These are phyloP conservation scores for Pyrgilauda ruficollis DNA, from an alignment of 2,113 vertebrate species.

Conservation along the genomic window DNA sequence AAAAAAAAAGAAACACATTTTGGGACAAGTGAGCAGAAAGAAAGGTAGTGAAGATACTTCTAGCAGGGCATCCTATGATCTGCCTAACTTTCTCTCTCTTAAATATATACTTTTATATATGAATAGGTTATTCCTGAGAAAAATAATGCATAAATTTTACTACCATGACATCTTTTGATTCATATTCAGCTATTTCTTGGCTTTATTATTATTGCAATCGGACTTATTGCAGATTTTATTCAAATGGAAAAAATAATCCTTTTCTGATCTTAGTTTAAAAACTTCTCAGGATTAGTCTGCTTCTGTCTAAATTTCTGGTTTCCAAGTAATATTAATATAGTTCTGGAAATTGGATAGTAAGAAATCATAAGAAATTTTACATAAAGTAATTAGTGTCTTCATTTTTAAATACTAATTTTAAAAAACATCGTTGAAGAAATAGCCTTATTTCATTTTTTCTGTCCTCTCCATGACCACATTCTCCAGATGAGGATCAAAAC, in stretches of 20 bases:
- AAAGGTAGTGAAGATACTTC: not conserved
- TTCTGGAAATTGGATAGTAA: not conserved
- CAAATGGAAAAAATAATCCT: not conserved
- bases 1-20: not conserved
- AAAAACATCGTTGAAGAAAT: not conserved
- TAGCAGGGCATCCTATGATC: not conserved
- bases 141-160: not conserved
- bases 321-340: not conserved
- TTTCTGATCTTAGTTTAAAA: not conserved
- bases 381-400: not conserved
- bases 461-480: not conserved
- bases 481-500: not conserved
- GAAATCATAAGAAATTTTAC: not conserved
- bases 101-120: not conserved
- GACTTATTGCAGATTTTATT: not conserved
- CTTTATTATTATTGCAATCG: not conserved
- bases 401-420: not conserved
- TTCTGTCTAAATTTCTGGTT: not conserved
- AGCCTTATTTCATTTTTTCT: not conserved
- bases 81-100: not conserved
- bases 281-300: not conserved
- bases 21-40: not conserved
- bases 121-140: not conserved
- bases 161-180: not conserved
- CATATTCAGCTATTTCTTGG: not conserved